Conservation (phyloP, 2,113 vertebrate genomes). For the Dicrurus megarhynchus region DNA sequence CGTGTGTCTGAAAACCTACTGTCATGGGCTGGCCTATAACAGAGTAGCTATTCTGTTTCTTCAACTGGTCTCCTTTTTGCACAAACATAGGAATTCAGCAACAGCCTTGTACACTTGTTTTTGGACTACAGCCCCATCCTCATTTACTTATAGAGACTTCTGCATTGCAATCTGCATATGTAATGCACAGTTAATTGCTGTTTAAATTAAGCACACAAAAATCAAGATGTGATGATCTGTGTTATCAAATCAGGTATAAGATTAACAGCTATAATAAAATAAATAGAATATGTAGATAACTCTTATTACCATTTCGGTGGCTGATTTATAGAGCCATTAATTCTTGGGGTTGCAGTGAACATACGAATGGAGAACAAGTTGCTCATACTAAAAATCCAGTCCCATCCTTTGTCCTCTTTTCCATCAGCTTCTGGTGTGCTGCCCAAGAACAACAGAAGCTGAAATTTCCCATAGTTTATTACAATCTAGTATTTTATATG, state of each 20-base stretch:
- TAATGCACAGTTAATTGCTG: constrained; percentile 16
- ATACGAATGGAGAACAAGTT: background rate
- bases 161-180: background rate
- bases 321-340: constrained; percentile 1
- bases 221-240: constrained; percentile 24
- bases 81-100: background rate
- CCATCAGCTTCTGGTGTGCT: background rate
- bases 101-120: background rate
- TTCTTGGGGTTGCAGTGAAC: background rate
- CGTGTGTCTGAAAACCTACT: background rate
- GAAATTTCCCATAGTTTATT: background rate
- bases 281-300: constrained; percentile 29
- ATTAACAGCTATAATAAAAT: constrained; percentile 36
- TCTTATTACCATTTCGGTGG: background rate
- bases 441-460: background rate
- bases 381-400: background rate
- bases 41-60: background rate
- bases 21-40: background rate
- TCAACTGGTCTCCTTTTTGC: background rate
- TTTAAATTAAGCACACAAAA: constrained; percentile 48
- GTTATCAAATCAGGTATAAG: constrained; percentile 25
- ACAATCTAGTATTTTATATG: background rate
- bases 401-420: background rate
- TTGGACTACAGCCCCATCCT: background rate
- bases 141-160: background rate